Base-by-base conservation (phyloP, 2,888 invertebrate species). In the Allacma fusca region DNA sequence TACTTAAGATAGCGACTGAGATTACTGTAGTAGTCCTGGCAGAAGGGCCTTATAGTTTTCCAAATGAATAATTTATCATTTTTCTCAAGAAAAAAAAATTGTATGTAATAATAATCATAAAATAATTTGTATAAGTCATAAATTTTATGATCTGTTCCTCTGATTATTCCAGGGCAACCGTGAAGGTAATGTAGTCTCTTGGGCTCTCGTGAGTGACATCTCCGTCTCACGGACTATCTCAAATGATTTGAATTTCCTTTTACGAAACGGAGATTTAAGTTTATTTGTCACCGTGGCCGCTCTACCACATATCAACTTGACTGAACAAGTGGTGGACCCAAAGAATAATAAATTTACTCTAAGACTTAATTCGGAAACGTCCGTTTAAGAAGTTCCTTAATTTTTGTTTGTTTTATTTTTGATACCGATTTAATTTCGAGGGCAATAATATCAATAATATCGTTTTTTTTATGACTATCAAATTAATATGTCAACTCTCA, bases 321-420 rank as follows among this genome's bases (percentile, higher is more conserved):
- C 94, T 0, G 99, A 99, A 86, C 97, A 98, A 87, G 94, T 97
- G 0, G 94, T 97, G 21, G 96, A 98, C 88, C 96, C 97, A 0
- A 96, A 97, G 87, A 94, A 93, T 85, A 97, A 97, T 88, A 94
- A 96, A 86, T 98, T 98, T 90, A 93, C 97, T 73, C 89, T 98
- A 81, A 90, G 96, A 86, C 89, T 98, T 67, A 98, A 97, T 86
- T 97, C 97, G 0, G 98, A 98, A 87, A 98, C 98, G 67, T 97
- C 97, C 0, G 98, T 98, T 87, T 98, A 92, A 93, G 24, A n/a
- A 50, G 50, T 50, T 50, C 50, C 50, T 50, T 50, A 12, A 9
- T 50, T 50, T 50, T 50, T 50, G 16, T 50, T 50, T 16, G 50
- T 50, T 50, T 50, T 50, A 50, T 50, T 50, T 50, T 50, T 50